Conservation (phyloP, 2,797 vertebrate species). For the Sebastes taczanowskii region DNA sequence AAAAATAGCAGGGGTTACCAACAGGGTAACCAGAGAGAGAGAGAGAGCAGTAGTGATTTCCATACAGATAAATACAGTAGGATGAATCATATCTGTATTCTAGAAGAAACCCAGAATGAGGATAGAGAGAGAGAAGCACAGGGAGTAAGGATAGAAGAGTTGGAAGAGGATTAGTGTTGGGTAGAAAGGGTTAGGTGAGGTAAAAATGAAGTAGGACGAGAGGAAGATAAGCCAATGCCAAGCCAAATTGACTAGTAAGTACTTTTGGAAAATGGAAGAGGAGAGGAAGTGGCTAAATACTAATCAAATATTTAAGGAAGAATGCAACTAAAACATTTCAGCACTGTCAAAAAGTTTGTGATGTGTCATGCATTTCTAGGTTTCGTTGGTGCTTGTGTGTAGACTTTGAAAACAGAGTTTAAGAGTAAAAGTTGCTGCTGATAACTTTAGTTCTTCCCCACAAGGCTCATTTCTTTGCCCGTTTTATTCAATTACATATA, state of each 20-base stretch:
- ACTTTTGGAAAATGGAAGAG: background rate
- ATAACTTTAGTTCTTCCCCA: background rate
- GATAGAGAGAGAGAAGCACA: background rate
- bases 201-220: background rate
- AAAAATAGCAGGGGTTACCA: background rate
- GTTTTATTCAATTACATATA: background rate
- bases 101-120: background rate
- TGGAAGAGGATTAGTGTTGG: background rate
- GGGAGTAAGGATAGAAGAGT: background rate
- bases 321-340: background rate
- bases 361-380: background rate
- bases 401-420: background rate
- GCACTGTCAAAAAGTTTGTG: background rate
- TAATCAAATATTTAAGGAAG: background rate
- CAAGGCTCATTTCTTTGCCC: background rate
- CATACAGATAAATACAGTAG: background rate
- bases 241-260: background rate
- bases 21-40: background rate
- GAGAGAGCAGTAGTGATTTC: background rate
- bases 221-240: background rate
- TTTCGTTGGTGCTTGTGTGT: background rate
- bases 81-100: constrained; percentile 16
- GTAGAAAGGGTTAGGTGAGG: background rate
- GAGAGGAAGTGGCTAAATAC: background rate
- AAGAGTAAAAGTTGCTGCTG: background rate